Conservation (phyloP, 2,888 invertebrate species). For the Rhaphigaster nebulosa region DNA sequence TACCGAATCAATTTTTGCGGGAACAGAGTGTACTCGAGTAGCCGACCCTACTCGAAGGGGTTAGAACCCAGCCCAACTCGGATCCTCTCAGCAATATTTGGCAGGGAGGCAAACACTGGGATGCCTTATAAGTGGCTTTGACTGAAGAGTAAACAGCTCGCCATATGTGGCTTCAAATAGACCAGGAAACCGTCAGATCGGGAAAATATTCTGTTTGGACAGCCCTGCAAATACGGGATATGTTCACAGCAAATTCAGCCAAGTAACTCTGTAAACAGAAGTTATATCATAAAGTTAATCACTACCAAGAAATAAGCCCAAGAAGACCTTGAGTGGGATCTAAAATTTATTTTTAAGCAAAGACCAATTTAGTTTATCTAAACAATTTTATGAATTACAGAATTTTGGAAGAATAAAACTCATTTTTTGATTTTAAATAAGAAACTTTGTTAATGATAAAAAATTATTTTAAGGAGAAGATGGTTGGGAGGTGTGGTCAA, state of each 20-base stretch:
- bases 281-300: not conserved
- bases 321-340: not conserved
- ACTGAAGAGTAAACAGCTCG: not conserved
- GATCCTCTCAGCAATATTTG: not conserved
- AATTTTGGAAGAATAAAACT: too few species aligned
- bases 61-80: not conserved
- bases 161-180: not conserved
- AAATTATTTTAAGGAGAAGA: too few species aligned
- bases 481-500: too few species aligned
- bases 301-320: not conserved
- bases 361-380: not conserved
- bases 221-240: not conserved
- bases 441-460: too few species aligned
- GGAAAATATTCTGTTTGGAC: not conserved
- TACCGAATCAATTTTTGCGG: not conserved
- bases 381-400: not conserved
- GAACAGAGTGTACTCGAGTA: not conserved
- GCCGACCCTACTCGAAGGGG: not conserved
- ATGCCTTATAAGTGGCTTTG: slow-evolving; percentile 30
- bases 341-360: not conserved
- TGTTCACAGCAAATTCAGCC: not conserved
- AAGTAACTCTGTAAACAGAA: not conserved
- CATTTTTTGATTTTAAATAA: too few species aligned
- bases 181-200: not conserved
- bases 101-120: not conserved